Percentiles rank a stretch among this genome's conserved stretches.
Conservation (phyloP, 1,140 invertebrate genomes). For the Drosophila biarmipes region DNA sequence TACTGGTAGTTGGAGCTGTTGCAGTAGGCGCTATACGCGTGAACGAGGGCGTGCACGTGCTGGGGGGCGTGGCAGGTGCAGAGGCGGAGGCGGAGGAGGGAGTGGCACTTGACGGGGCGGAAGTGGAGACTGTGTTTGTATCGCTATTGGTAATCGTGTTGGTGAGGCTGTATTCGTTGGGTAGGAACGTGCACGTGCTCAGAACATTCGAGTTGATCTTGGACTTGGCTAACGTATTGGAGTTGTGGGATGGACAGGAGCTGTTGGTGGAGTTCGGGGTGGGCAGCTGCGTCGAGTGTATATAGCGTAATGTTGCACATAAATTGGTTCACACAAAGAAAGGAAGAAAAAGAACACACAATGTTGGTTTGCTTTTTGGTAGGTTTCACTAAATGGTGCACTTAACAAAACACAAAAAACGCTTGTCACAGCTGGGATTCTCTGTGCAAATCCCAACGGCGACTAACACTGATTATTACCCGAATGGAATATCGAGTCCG, state of each 20-base stretch:
- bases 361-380: conserved; percentile 61
- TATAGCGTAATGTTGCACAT: conserved; percentile 33
- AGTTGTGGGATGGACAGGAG: conserved; percentile 49
- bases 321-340: conserved; percentile 67
- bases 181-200: conserved; percentile 68
- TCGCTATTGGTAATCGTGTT: conserved; percentile 27
- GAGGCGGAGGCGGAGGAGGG: conserved; percentile 17
- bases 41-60: conserved; percentile 66
- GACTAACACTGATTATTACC: conserved; percentile 2
- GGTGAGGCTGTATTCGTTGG: conserved; percentile 47
- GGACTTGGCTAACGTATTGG: conserved; percentile 41
- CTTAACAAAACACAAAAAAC: conserved; percentile 22
- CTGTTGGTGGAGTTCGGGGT: conserved; percentile 48
- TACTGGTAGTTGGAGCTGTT: conserved; percentile 52
- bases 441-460: conserved; percentile 11
- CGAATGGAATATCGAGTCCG: not conserved
- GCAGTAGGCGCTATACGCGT: conserved; percentile 60
- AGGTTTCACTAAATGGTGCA: conserved; percentile 22
- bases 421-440: conserved; percentile 1
- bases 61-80: conserved; percentile 51
- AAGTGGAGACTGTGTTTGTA: conserved; percentile 19
- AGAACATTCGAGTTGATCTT: conserved; percentile 46
- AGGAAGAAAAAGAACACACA: conserved; percentile 75
- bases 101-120: conserved; percentile 22
- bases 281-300: conserved; percentile 37